Conservation (phyloP, 2,113 vertebrate species). For the Corythornis madagascariensis region DNA sequence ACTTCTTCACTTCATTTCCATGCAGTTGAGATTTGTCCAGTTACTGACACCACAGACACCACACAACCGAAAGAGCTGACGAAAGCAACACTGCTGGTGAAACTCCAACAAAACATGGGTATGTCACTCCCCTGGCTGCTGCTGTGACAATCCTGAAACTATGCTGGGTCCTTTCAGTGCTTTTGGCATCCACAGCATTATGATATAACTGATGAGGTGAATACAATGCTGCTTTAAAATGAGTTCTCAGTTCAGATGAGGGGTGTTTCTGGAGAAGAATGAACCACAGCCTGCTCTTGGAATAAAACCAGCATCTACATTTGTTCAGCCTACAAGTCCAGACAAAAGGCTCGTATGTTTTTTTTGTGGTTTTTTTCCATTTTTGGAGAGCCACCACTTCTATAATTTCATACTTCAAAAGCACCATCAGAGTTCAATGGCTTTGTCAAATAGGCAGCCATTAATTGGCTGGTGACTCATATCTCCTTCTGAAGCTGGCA, state of each 20-base stretch:
- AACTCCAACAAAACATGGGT: constrained; percentile 80
- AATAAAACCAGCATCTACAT: neutral
- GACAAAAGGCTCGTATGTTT: neutral
- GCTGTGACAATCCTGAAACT: neutral
- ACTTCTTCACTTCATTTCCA: constrained; percentile 15
- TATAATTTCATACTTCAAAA: neutral
- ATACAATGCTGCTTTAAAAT: neutral
- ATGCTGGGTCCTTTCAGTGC: neutral
- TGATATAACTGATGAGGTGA: neutral
- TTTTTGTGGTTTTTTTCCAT: neutral
- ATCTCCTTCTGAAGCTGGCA: neutral
- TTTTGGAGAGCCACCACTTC: neutral
- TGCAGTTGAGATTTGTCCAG: constrained; percentile 64
- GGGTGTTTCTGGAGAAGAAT: neutral
- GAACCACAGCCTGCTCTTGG: neutral
- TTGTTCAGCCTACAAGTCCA: neutral
- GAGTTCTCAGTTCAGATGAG: neutral
- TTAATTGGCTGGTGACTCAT: neutral
- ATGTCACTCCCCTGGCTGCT: constrained; percentile 22
- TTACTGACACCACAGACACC: constrained; percentile 6
- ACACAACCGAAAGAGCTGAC: constrained; percentile 49
- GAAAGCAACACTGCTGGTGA: constrained; percentile 59
- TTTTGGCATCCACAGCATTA: neutral
- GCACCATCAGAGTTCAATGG: neutral
- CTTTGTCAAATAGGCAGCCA: neutral